phyloP scores from a whole-genome alignment of 1,140 invertebrate species.

The Sinonovacula constricta region DNA sequence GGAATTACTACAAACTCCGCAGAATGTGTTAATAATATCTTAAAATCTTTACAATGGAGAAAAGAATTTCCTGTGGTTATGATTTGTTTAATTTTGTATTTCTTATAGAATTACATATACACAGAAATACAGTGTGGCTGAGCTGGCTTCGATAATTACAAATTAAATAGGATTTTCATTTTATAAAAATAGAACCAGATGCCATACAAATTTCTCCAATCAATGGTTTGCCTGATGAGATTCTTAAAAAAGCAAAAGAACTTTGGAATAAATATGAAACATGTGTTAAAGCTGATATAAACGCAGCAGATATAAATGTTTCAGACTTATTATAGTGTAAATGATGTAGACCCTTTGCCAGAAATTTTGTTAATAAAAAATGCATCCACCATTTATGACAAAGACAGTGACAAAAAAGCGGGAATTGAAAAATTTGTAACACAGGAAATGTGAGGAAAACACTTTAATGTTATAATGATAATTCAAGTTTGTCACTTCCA shows the following conservation, averaged over 20 bases:
- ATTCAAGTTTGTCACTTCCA: too few relatives aligned
- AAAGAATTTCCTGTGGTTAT: conserved; percentile 13
- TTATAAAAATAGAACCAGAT: not conserved
- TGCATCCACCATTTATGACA: too few relatives aligned
- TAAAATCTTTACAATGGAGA: not conserved
- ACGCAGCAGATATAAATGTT: too few relatives aligned
- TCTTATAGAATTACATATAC: conserved; percentile 1
- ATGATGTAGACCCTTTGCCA: too few relatives aligned
- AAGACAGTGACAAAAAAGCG: too few relatives aligned
- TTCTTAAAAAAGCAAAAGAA: too few relatives aligned
- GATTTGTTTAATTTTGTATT: conserved; percentile 3
- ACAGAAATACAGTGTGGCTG: conserved; percentile 13
- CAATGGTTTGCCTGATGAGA: too few relatives aligned
- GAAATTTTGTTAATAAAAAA: too few relatives aligned
- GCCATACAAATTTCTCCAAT: not conserved
- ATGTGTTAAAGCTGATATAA: not conserved
- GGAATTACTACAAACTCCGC: not conserved
- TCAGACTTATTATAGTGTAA: too few relatives aligned
- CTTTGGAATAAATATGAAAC: not conserved
- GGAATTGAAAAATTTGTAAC: too few relatives aligned
- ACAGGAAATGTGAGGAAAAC: not conserved
- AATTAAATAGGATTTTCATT: not conserved
- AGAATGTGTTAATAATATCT: conserved; percentile 14
- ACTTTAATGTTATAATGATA: not conserved
- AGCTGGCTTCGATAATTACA: conserved; percentile 6